Percentiles rank a stretch among this genome's conserved stretches.
Evolutionary conservation across 1,140 invertebrate species (phyloP).

Genomic region (Lanistes nyassanus): DNA sequence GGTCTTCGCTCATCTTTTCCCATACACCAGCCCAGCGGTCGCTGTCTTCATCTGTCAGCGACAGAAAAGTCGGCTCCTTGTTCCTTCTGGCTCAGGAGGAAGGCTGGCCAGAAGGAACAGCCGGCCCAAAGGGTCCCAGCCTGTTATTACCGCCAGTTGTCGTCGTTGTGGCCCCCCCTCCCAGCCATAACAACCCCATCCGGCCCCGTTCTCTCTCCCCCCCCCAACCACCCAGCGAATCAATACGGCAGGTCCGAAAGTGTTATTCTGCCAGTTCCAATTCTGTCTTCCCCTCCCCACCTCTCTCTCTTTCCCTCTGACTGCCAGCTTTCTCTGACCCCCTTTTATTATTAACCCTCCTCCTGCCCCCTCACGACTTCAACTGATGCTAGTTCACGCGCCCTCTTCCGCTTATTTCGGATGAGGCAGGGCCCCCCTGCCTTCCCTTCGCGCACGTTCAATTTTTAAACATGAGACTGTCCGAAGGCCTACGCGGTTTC

Average conservation of each 20-base stretch:
- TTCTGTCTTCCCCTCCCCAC: neutral
- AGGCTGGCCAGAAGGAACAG: neutral
- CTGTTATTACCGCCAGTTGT: slow-evolving; percentile 25
- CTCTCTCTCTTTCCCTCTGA: neutral
- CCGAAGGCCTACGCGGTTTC: slow-evolving; percentile 4
- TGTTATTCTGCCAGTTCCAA: slow-evolving; percentile 9
- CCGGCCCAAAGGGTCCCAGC: neutral
- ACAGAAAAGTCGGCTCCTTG: neutral
- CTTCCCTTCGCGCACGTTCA: neutral
- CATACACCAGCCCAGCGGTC: neutral
- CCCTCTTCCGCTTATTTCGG: no score
- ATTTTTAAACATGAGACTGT: slow-evolving; percentile 13
- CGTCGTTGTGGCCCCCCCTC: neutral
- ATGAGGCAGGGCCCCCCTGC: neutral
- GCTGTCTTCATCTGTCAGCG: neutral
- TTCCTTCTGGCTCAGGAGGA: neutral
- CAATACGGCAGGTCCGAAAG: neutral
- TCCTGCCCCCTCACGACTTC: no score
- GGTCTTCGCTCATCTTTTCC: neutral
- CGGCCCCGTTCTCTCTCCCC: neutral
- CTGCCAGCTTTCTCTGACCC: no score
- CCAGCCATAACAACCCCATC: neutral
- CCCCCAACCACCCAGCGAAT: neutral
- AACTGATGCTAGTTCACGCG: no score
- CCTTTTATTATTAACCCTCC: no score